phyloP scores from a whole-genome alignment of 2,113 vertebrate genomes.

The Zootoca vivipara region DNA sequence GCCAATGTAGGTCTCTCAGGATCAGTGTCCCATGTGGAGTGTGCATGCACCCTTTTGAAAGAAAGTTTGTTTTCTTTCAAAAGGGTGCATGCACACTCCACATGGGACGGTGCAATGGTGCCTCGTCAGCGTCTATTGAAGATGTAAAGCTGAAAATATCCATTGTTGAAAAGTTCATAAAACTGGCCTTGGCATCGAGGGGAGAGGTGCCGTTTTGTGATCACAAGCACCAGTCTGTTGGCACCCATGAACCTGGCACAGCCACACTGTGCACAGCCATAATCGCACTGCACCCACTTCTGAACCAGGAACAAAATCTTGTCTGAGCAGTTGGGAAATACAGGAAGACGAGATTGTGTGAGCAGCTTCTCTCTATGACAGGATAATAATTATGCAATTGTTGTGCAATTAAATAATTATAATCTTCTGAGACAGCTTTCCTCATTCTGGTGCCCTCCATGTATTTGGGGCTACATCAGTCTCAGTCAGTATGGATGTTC shows the following conservation, averaged over 20 bases:
- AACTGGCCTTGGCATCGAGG: not conserved
- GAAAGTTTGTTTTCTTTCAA: not conserved
- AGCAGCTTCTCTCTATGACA: not conserved
- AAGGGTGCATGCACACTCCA: not conserved
- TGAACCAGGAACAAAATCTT: not conserved
- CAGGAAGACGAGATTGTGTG: not conserved
- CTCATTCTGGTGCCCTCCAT: no score
- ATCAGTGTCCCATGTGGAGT: no score
- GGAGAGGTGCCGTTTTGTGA: no score
- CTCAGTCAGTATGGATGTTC: no score
- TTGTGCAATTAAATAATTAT: not conserved
- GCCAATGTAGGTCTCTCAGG: no score
- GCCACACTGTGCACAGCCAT: not conserved
- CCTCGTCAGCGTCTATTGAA: not conserved
- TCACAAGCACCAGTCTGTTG: not conserved
- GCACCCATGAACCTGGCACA: not conserved
- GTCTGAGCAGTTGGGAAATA: no score
- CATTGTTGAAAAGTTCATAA: not conserved
- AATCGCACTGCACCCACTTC: not conserved
- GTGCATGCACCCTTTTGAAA: no score
- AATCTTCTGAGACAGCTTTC: no score
- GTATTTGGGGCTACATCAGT: no score
- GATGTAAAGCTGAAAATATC: not conserved
- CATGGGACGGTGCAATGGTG: not conserved
- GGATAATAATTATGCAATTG: not conserved